Percentiles rank a stretch among this genome's conserved stretches.
These are phyloP conservation scores for Drepana falcataria DNA, from an alignment of 2,888 invertebrate genomes.

Conservation along the genomic window DNA sequence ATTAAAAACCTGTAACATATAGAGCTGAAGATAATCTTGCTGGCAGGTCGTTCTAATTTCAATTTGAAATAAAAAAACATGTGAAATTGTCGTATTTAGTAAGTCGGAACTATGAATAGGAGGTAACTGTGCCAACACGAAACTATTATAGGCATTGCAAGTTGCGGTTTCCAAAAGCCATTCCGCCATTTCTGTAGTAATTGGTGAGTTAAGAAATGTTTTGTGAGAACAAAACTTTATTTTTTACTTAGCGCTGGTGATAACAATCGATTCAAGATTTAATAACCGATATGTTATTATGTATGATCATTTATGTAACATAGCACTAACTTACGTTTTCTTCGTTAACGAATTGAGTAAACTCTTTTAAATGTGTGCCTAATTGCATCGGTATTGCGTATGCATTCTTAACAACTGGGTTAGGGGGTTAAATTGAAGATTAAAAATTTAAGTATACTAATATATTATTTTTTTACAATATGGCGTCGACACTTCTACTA, in stretches of 20 bases:
- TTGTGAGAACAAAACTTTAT: constrained; percentile 3
- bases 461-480: no score
- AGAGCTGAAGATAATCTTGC: no score
- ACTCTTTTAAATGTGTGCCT: not conserved
- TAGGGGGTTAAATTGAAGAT: not conserved
- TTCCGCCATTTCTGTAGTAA: constrained; percentile 6
- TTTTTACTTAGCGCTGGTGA: constrained; percentile 2
- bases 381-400: not conserved
- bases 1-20: no score
- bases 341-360: not conserved
- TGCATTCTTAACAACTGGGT: not conserved
- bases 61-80: no score
- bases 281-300: constrained; percentile 3
- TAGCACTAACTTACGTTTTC: not conserved
- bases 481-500: no score
- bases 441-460: no score
- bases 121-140: not conserved
- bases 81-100: no score
- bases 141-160: not conserved
- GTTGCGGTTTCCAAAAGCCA: constrained; percentile 7
- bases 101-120: not conserved
- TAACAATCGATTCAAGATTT: constrained; percentile 2
- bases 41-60: no score
- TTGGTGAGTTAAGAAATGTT: constrained; percentile 10
- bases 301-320: constrained; percentile 1